A percentile compares a stretch with the other conserved stretches of the same genome.
Conservation (phyloP, 2,888 invertebrate species). For the Drosophila monieri region DNA sequence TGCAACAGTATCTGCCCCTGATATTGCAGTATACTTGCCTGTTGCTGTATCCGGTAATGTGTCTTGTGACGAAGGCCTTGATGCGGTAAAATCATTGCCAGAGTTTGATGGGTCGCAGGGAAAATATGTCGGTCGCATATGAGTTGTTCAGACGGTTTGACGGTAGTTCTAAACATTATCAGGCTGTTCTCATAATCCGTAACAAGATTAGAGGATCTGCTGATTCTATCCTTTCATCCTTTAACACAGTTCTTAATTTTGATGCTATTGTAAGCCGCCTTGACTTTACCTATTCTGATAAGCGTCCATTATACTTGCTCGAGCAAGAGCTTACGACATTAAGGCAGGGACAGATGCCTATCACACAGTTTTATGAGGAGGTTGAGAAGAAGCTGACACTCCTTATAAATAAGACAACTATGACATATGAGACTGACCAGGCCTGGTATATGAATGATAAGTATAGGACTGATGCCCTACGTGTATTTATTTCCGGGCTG, state of each 20-base stretch:
- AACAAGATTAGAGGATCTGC: conserved; percentile 4
- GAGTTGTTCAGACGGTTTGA: background rate
- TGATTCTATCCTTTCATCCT: conserved; percentile 3
- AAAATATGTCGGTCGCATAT: too few relatives aligned
- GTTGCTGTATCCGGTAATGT: too few relatives aligned
- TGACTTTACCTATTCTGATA: background rate
- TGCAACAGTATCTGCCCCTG: too few relatives aligned
- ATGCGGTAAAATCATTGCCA: too few relatives aligned
- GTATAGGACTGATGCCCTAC: too few relatives aligned
- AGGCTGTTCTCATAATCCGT: too few relatives aligned
- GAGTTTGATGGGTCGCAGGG: too few relatives aligned
- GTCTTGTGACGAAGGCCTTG: too few relatives aligned
- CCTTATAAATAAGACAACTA: background rate
- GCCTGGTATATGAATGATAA: background rate
- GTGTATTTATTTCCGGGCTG: too few relatives aligned
- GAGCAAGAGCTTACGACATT: background rate
- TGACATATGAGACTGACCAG: background rate
- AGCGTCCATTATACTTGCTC: background rate
- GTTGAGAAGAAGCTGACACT: conserved; percentile 3
- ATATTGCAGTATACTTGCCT: too few relatives aligned
- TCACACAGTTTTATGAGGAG: background rate
- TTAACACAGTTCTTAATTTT: background rate
- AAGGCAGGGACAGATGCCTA: background rate
- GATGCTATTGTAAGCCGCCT: background rate
- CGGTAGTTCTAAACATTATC: too few relatives aligned